phyloP scores from a whole-genome alignment of 2,797 vertebrate species.

The Amazona finschi region DNA sequence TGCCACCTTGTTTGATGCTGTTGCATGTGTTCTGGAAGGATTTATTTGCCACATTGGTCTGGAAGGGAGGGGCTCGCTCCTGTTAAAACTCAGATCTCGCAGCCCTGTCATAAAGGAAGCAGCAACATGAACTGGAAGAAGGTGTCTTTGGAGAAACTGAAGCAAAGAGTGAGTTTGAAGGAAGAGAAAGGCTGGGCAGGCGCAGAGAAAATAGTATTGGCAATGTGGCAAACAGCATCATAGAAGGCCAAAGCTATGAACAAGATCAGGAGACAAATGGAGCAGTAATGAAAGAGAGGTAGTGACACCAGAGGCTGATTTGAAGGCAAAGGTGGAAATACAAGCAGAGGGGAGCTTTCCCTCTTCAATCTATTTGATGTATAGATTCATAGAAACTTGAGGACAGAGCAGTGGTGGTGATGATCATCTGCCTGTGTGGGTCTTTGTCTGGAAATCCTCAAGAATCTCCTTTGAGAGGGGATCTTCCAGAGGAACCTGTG shows the following conservation, averaged over 20 bases:
- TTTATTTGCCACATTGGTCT: neutral
- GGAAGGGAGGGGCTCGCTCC: neutral
- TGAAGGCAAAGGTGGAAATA: neutral
- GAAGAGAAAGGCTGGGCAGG: neutral
- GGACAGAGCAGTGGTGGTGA: neutral
- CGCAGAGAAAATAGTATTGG: neutral
- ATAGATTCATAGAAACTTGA: neutral
- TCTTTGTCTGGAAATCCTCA: neutral
- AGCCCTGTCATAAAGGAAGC: neutral
- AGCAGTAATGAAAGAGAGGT: neutral
- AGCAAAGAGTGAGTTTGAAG: neutral
- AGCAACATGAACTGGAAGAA: neutral
- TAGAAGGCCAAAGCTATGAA: neutral
- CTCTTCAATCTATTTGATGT: neutral
- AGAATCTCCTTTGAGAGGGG: neutral
- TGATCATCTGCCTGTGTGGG: neutral
- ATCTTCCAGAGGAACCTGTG: neutral
- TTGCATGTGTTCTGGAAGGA: neutral
- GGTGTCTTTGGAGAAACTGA: neutral
- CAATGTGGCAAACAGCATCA: accelerated
- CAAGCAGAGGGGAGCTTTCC: neutral
- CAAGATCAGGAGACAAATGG: neutral
- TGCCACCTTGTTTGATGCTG: neutral
- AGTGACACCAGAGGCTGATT: neutral
- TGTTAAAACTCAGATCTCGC: accelerated